Base-by-base conservation (phyloP, 2,113 vertebrate species). In the Coreoperca whiteheadi region DNA sequence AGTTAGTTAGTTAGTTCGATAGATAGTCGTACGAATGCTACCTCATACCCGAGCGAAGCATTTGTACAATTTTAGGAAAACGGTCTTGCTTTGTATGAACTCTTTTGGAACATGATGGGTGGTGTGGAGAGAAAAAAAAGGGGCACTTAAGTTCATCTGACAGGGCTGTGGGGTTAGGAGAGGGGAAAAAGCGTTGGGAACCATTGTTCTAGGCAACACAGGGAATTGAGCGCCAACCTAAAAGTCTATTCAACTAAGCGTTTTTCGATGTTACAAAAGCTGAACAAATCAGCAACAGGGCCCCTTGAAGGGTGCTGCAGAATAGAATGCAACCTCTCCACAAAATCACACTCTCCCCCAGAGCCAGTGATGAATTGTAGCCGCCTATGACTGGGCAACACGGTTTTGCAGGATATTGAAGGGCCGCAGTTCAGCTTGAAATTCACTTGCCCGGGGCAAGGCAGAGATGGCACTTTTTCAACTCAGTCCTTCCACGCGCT, bases 361-460 rank as follows among this genome's bases (percentile, higher is more conserved):
- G 37, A 28, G 14, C 32, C 57, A 5, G 67, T 85, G 53, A 83
- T 88, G 87, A 80, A 32, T 21, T 84, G 90, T 12, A 64, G 70
- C 84, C 37, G 18, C 69, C 39, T 48, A 74, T 61, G 74, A 86
- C 84, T 74, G 82, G 79, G 79, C 64, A 79, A 74, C 74, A 21
- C 48, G 82, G 46, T 65, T 81, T 67, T 48, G 63, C 71, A 61
- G 74, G 84, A 80, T 81, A 82, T 77, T 85, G 79, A 88, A 56
- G 80, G 71, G 56, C 61, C 56, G 8, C 20, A 10, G 83, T 80
- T 91, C 74, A 65, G 66, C 73, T 82, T 72, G 78, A 81, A n/a
- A 65, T 87, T 66, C 83, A 65, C 79, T 82, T 70, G 84, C 77
- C 90, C 85, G 85, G 85, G 83, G 74, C 43, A 67, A 46, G 67